phyloP scores from a whole-genome alignment of 1,140 invertebrate species.

The Fragariocoptes setiger region DNA sequence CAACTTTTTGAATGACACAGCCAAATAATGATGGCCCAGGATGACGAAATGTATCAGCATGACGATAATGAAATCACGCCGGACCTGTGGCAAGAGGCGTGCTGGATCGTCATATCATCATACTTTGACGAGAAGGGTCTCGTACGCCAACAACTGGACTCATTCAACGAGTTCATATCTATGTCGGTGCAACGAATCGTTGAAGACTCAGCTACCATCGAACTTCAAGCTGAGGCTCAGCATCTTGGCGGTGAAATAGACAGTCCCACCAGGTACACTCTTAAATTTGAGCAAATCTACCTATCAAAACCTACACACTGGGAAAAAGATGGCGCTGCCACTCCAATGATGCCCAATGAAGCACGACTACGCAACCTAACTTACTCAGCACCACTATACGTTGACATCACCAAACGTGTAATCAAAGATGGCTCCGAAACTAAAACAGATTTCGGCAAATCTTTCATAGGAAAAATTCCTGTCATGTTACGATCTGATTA shows the following conservation, averaged over 20 bases:
- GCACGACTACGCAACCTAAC: slow-evolving; percentile 32
- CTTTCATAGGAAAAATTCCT: slow-evolving; percentile 95
- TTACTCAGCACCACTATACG: slow-evolving; percentile 87
- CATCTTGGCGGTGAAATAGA: slow-evolving; percentile 70
- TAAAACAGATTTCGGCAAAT: slow-evolving; percentile 80
- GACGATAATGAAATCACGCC: slow-evolving; percentile 66
- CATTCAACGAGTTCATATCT: slow-evolving; percentile 97
- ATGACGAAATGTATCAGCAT: slow-evolving; percentile 11
- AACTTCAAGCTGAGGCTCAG: slow-evolving; percentile 85
- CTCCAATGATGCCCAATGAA: slow-evolving; percentile 98
- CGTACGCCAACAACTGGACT: slow-evolving; percentile 89
- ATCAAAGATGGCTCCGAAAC: slow-evolving; percentile 57
- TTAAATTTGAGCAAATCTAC: slow-evolving; percentile 98
- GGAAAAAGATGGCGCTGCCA: slow-evolving; percentile 95
- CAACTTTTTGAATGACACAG: no score
- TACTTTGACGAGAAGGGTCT: slow-evolving; percentile 97
- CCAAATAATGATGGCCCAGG: slow-evolving; percentile 1
- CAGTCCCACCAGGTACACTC: slow-evolving; percentile 52
- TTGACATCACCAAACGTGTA: slow-evolving; percentile 88
- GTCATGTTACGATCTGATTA: slow-evolving; percentile 95
- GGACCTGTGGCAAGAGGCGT: slow-evolving; percentile 95
- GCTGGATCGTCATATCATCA: slow-evolving; percentile 96
- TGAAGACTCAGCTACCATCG: slow-evolving; percentile 86
- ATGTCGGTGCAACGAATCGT: slow-evolving; percentile 98
- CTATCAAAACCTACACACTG: slow-evolving; percentile 94